Percentiles rank a stretch among this genome's conserved stretches.
These are phyloP conservation scores for Cinclus cinclus DNA, from an alignment of 2,113 vertebrate species.

Conservation along the genomic window DNA sequence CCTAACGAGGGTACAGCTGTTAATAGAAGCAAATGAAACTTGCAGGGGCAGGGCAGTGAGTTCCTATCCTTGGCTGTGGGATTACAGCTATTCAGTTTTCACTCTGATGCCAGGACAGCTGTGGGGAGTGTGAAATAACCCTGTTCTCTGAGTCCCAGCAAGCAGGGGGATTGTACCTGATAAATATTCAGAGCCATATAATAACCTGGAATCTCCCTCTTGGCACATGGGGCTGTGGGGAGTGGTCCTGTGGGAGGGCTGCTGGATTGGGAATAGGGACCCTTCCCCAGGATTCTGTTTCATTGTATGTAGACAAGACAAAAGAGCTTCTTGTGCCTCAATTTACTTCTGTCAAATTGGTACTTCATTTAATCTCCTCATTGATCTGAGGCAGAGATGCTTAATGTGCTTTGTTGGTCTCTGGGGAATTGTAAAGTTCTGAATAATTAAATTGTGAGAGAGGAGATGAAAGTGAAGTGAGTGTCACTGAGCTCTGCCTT, in stretches of 20 bases:
- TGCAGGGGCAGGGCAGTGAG: background rate
- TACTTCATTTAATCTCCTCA: slow-evolving; percentile 3
- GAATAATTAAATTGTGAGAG: slow-evolving; percentile 32
- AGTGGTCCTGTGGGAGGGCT: background rate
- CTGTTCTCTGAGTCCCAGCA: background rate
- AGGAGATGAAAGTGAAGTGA: background rate
- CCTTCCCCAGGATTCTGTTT: background rate
- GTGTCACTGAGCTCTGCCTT: background rate
- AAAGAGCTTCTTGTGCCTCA: background rate
- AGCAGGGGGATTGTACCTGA: background rate
- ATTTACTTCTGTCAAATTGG: slow-evolving; percentile 6
- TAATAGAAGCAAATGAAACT: rapidly evolving
- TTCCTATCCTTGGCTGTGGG: background rate
- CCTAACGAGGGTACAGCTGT: background rate
- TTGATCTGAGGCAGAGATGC: slow-evolving; percentile 11
- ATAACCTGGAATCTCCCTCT: background rate
- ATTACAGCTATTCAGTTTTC: rapidly evolving
- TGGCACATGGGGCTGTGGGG: background rate
- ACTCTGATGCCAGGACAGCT: background rate
- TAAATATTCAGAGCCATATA: background rate
- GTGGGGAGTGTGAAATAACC: background rate
- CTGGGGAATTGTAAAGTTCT: background rate
- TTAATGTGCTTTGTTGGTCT: slow-evolving; percentile 4
- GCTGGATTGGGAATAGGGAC: background rate
- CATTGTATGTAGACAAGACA: background rate